Percentiles rank a stretch among this genome's conserved stretches.
phyloP scores from a whole-genome alignment of 2,888 invertebrate species.

The Nipponacmea schrenckii region DNA sequence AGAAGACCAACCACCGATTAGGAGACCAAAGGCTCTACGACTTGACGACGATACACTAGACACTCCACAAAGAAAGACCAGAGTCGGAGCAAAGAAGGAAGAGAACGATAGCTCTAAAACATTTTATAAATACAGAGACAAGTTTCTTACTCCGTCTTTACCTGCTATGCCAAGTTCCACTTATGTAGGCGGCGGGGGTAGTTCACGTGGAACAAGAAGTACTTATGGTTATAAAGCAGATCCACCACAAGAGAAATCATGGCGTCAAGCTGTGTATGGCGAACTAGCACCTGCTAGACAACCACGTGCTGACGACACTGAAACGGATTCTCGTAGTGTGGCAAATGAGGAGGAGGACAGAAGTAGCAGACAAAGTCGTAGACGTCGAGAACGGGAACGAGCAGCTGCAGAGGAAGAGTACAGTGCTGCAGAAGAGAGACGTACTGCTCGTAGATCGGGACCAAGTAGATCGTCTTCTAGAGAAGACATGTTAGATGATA shows the following conservation, averaged over 20 bases:
- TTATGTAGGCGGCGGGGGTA: conserved; percentile 14
- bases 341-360: conserved; percentile 36
- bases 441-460: conserved; percentile 28
- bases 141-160: conserved; percentile 34
- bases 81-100: background rate
- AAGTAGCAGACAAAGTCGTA: conserved; percentile 37
- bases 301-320: conserved; percentile 18
- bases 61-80: background rate
- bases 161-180: conserved; percentile 32
- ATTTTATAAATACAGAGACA: conserved; percentile 51
- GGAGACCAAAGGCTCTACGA: no score
- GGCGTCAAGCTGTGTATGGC: conserved; percentile 58
- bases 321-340: conserved; percentile 29
- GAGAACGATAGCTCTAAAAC: conserved; percentile 30
- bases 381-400: conserved; percentile 32
- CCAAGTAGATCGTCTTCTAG: conserved; percentile 53
- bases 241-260: conserved; percentile 48
- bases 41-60: no score
- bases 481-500: conserved; percentile 55
- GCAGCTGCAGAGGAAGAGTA: conserved; percentile 27
- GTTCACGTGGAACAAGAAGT: conserved; percentile 11
- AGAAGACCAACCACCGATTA: no score
- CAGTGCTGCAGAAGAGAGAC: conserved; percentile 33
- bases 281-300: conserved; percentile 36
- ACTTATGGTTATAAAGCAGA: conserved; percentile 32